Percentiles rank a stretch among this genome's conserved stretches.
These are phyloP conservation scores for Drosophila repleta DNA, from an alignment of 1,140 invertebrate genomes.

Conservation along the genomic window DNA sequence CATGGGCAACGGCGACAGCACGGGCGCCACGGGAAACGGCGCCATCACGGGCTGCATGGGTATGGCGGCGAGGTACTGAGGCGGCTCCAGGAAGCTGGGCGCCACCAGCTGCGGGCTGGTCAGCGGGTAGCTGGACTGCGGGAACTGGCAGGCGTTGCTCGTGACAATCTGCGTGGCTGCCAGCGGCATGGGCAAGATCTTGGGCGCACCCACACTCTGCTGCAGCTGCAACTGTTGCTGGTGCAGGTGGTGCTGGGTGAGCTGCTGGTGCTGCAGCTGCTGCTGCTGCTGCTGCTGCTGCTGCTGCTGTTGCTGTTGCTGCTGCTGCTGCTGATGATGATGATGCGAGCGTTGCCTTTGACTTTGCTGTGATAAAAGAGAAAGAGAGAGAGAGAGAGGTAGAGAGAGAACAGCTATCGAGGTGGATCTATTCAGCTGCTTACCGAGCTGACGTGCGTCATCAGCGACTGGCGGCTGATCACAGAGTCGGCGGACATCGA, in stretches of 20 bases:
- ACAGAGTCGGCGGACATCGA: constrained; percentile 89
- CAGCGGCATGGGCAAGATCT: constrained; percentile 65
- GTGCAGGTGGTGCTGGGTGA: constrained; percentile 27
- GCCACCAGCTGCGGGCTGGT: constrained; percentile 73
- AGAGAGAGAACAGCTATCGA: background rate
- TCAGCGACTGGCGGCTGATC: constrained; percentile 86
- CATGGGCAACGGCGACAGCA: constrained; percentile 80
- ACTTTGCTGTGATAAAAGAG: constrained; percentile 50
- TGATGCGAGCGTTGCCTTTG: constrained; percentile 63
- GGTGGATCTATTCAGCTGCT: constrained; percentile 14
- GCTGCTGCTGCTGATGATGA: constrained; percentile 39
- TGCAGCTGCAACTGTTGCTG: constrained; percentile 50
- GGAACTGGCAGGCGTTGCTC: constrained; percentile 62
- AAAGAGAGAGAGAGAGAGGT: background rate
- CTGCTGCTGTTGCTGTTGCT: constrained; percentile 52
- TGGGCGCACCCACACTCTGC: constrained; percentile 46
- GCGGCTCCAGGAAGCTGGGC: constrained; percentile 85
- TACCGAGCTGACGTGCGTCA: constrained; percentile 85
- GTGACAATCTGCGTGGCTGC: constrained; percentile 56
- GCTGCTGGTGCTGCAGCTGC: constrained; percentile 47
- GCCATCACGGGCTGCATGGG: constrained; percentile 86
- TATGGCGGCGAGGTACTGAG: constrained; percentile 87
- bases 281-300: constrained; percentile 49
- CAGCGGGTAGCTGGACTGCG: constrained; percentile 66
- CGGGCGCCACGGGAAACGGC: constrained; percentile 77